Evolutionary conservation across 2,888 invertebrate genomes (phyloP), one percentile per base, ranked within the genome.

Genomic region (Erebia aethiops): DNA sequence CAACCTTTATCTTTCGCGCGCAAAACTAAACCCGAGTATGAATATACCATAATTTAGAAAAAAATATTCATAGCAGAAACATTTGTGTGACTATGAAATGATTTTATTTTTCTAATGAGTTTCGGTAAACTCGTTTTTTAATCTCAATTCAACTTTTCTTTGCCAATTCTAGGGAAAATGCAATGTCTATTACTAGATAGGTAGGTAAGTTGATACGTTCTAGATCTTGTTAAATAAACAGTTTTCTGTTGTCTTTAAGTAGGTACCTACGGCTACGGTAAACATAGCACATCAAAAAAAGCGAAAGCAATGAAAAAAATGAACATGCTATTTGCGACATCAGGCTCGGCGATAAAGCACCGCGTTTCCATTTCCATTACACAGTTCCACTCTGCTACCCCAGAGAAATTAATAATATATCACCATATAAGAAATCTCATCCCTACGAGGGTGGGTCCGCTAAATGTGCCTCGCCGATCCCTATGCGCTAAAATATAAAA

Each of bases 341-440:
- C 78, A 74, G 79, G 76, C 73, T 77, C 77, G 74, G 80, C 81
- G 82, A 85, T 86, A 87, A 88, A 87, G 81, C 81, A 83, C 83
- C 78, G 77, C 78, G 77, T 81, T 83, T 84, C 87, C 84, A 84
- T 83, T 77, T 83, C 80, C 80, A 81, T 82, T 85, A 80, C 82
- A 75, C 82, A 76, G 82, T 88, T 87, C 84, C 87, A 86, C 83
- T 76, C 79, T 78, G 78, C 82, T 79, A 82, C 89, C 87, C 86
- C 81, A 80, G 83, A 85, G 83, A 86, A 88, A 90, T 90, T 89
- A 90, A 90, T 91, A 92, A 90, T 90, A 89, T 88, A 92, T 89
- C 84, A 86, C 86, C 81, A 87, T 87, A 89, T 91, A 92, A 92
- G 92, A 92, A 91, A 92, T 89, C 91, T 90, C 88, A 79, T 82